Conservation (phyloP, 2,888 invertebrate species). For the Erynnis tages region DNA sequence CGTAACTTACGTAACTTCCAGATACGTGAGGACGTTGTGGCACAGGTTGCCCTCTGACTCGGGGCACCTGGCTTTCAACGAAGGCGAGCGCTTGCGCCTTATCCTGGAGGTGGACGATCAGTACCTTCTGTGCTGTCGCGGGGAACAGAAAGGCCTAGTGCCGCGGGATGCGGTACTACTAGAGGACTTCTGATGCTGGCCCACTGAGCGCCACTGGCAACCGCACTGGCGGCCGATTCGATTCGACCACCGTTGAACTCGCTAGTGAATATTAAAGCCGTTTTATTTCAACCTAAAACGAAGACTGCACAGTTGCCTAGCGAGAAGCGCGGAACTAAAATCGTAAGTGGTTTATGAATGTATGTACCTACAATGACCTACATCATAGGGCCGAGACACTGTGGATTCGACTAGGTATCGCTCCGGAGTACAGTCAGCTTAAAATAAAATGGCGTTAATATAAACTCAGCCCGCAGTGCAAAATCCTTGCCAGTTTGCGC, state of each 20-base stretch:
- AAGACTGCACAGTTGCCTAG: too few relatives aligned
- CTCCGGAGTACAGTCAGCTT: too few relatives aligned
- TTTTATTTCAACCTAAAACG: too few relatives aligned
- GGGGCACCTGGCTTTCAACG: slow-evolving; percentile 89
- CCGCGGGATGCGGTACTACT: slow-evolving; percentile 85
- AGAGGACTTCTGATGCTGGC: slow-evolving; percentile 77
- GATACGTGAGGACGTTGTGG: slow-evolving; percentile 87
- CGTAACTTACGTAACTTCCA: slow-evolving; percentile 35
- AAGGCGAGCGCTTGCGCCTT: slow-evolving; percentile 87
- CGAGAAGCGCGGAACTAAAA: too few relatives aligned
- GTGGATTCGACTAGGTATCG: too few relatives aligned
- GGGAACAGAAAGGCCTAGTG: slow-evolving; percentile 89
- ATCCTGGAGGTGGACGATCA: slow-evolving; percentile 89
- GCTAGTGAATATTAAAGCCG: neutral
- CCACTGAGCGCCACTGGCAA: slow-evolving; percentile 68
- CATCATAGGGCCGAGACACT: too few relatives aligned
- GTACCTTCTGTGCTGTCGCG: slow-evolving; percentile 88
- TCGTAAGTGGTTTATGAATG: too few relatives aligned
- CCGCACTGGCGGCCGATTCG: slow-evolving; percentile 69
- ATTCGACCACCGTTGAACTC: slow-evolving; percentile 27
- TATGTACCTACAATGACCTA: too few relatives aligned
- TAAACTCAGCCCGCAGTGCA: neutral
- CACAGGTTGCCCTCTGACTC: slow-evolving; percentile 89
- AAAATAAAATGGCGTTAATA: neutral
- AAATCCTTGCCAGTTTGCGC: slow-evolving; percentile 11